Conservation (phyloP, 1,140 invertebrate genomes). For the Sarcophaga peregrina region DNA sequence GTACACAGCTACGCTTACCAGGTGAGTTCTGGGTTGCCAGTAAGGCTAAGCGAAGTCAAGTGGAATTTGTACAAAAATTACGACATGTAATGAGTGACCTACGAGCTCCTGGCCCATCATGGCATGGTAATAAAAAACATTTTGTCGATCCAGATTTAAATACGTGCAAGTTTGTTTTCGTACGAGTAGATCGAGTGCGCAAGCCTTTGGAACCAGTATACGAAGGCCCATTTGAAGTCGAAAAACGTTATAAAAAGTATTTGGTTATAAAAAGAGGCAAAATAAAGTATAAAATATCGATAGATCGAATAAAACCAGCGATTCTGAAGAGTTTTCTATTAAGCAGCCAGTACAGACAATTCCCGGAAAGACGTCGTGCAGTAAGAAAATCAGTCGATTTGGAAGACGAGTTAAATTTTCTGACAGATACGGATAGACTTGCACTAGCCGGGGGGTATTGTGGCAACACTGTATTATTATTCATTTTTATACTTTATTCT, state of each 20-base stretch:
- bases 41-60: neutral
- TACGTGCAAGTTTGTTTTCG: neutral
- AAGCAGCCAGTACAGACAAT: neutral
- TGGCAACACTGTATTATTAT: too few species aligned
- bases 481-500: too few species aligned
- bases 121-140: neutral
- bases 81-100: neutral
- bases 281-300: neutral
- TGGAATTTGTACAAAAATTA: neutral
- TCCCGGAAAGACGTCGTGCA: neutral
- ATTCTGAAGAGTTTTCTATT: neutral
- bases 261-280: neutral
- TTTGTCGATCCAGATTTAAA: neutral
- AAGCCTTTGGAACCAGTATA: neutral
- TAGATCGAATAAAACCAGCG: neutral
- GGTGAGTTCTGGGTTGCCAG: neutral
- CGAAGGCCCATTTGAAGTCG: conserved; percentile 6
- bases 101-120: neutral
- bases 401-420: neutral
- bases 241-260: neutral
- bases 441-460: neutral
- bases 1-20: neutral
- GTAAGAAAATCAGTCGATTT: neutral
- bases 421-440: neutral
- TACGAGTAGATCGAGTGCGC: neutral